Evolutionary conservation across 2,797 vertebrate genomes (phyloP), one percentile per base, ranked within the genome.

Genomic region (Xiphorhynchus erythropygius): DNA sequence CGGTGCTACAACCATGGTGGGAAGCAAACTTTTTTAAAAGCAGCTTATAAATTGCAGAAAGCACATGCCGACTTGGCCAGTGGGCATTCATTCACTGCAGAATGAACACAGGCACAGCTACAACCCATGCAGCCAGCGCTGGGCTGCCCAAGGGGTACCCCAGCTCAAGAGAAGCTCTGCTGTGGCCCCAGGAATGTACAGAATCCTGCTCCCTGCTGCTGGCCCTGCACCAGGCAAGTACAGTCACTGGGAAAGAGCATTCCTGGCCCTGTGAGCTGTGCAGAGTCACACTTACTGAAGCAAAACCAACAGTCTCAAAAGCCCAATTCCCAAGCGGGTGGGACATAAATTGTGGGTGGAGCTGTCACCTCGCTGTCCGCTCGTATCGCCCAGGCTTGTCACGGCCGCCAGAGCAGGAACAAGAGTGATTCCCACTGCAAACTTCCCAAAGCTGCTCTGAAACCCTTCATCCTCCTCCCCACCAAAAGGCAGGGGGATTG

Each of bases 341-440:
- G 75, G 57, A 35, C 3, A 44, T 0, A 53, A 62, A 53, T 16
- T 0, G 6, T 22, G 65, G 76, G 79, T 53, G 82, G 68, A 42
- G n/a, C 41, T 22, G 82, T 42, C 0, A 0, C 75, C 77, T 56
- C 17, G 0, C 41, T 3, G 4, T 68, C 56, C 0, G 0, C 18
- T 71, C 0, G 0, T 12, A 2, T 69, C 5, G 0, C 44, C 44
- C n/a, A 18, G 76, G 64, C 13, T 46, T 6, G 11, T n/a, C 49
- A 19, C 1, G 0, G 62, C 18, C 6, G 0, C 62, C 14, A 3
- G 22, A 27, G 63, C 0, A 3, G 50, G 28, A 75, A 4, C 44
- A 30, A 28, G 21, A 46, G 42, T 13, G n/a, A 32, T 59, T 59
- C n/a, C 69, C 47, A 8, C 60, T 7, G 42, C 77, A 28, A 5